A percentile compares a stretch with the other conserved stretches of the same genome.
Evolutionary conservation across 2,888 invertebrate genomes (phyloP).

Genomic region (Aphidoletes aphidimyza): DNA sequence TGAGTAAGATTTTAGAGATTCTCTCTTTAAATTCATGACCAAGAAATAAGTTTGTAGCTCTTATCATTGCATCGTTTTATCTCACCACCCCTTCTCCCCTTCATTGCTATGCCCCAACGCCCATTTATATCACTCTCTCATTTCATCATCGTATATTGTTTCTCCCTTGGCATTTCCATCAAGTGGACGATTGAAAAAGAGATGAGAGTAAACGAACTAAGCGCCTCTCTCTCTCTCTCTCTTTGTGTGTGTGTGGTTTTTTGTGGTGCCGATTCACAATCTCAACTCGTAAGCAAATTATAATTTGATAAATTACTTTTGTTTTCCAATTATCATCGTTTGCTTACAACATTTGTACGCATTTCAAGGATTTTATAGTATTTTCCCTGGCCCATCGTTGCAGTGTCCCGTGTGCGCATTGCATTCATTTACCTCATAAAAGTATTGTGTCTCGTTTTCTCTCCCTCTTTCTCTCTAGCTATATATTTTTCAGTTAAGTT

Average conservation of each 20-base stretch:
- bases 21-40: constrained; percentile 25
- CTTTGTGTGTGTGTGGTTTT: not conserved
- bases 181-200: not conserved
- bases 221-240: too few species aligned
- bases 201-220: too few species aligned
- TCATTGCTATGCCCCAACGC: too few species aligned
- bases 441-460: not conserved
- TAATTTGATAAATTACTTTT: constrained; percentile 32
- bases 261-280: constrained; percentile 14
- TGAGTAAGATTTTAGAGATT: not conserved
- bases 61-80: too few species aligned
- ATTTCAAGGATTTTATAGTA: not conserved
- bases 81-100: too few species aligned
- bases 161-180: not conserved
- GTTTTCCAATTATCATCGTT: constrained; percentile 26
- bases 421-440: not conserved
- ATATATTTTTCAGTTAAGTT: constrained; percentile 3
- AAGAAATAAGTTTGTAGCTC: not conserved
- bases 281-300: constrained; percentile 16
- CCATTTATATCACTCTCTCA: too few species aligned
- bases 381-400: too few species aligned
- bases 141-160: too few species aligned
- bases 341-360: constrained; percentile 22
- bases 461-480: too few species aligned
- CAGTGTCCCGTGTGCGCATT: not conserved